Evolutionary conservation across 1,140 invertebrate species (phyloP).

Genomic region (Eueides isabella): DNA sequence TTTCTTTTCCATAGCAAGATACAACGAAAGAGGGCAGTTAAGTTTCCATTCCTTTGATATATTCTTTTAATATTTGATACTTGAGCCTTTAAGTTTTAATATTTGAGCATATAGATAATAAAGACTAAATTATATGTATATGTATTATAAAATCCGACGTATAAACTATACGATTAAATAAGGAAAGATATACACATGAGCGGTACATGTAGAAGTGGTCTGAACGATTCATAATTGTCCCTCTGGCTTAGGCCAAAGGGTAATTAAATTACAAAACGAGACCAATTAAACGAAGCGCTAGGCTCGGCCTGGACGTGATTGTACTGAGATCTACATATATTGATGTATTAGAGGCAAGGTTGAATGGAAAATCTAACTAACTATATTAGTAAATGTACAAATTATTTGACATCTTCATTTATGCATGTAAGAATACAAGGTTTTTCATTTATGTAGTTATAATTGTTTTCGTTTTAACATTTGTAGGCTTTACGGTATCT

Average conservation of each 20-base stretch:
- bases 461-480: no score
- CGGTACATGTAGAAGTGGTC: conserved; percentile 38
- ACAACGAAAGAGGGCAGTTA: no score
- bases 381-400: neutral
- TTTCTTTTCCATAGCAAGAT: no score
- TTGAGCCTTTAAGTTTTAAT: no score
- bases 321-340: conserved; percentile 39
- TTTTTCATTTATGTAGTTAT: neutral
- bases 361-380: conserved; percentile 1
- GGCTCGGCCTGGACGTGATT: conserved; percentile 50
- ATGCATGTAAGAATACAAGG: neutral
- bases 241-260: conserved; percentile 73
- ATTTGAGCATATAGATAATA: no score
- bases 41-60: no score
- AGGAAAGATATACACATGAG: neutral
- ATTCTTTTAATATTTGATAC: no score
- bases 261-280: conserved; percentile 81
- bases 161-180: neutral
- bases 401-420: conserved; percentile 6
- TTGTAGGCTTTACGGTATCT: no score
- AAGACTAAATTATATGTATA: no score
- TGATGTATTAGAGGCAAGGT: conserved; percentile 29
- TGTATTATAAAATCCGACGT: no score
- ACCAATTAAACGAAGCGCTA: conserved; percentile 71
- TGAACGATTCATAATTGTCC: conserved; percentile 71